Percentiles rank a stretch among this genome's conserved stretches.
Evolutionary conservation across 2,113 vertebrate genomes (phyloP).

Genomic region (Semicossyphus pulcher): DNA sequence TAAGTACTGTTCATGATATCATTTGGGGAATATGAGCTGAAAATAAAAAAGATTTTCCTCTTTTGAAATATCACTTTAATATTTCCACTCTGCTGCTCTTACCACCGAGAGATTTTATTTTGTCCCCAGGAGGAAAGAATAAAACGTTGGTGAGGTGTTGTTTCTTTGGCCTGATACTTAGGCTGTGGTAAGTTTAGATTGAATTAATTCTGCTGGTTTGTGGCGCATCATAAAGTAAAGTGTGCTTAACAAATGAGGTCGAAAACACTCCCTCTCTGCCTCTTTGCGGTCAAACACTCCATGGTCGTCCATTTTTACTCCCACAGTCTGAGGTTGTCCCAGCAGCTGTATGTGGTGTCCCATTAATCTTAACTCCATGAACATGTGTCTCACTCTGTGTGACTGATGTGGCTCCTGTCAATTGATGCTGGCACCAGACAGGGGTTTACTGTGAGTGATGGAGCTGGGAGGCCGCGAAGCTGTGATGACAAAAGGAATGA

Average conservation of each 20-base stretch:
- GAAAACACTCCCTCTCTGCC: background rate
- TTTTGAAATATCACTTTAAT: slow-evolving; percentile 67
- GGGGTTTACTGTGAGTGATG: slow-evolving; percentile 51
- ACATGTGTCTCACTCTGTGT: slow-evolving; percentile 32
- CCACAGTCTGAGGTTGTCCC: background rate
- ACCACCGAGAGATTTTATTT: slow-evolving; percentile 28
- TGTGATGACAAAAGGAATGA: slow-evolving; percentile 41
- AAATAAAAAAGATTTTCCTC: slow-evolving; percentile 47
- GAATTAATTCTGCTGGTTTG: slow-evolving; percentile 16
- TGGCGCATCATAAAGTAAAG: slow-evolving; percentile 18
- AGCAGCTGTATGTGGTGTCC: background rate
- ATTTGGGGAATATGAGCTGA: slow-evolving; percentile 42
- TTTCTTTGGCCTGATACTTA: slow-evolving; percentile 3
- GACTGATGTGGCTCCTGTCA: slow-evolving; percentile 58
- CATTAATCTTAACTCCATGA: slow-evolving; percentile 37
- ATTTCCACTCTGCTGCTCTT: slow-evolving; percentile 42
- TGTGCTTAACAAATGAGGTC: slow-evolving; percentile 31
- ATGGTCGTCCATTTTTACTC: slow-evolving; percentile 9
- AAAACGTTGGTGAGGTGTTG: slow-evolving; percentile 26
- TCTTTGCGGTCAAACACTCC: slow-evolving; percentile 21
- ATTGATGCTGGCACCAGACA: slow-evolving; percentile 5
- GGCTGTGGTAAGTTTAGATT: slow-evolving; percentile 1
- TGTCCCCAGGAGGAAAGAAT: slow-evolving; percentile 28
- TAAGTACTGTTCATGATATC: slow-evolving; percentile 25
- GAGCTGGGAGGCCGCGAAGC: slow-evolving; percentile 27